These are phyloP conservation scores for Ptychodera flava DNA, from an alignment of 35 echinoderm and acorn worm species.

Conservation along the genomic window DNA sequence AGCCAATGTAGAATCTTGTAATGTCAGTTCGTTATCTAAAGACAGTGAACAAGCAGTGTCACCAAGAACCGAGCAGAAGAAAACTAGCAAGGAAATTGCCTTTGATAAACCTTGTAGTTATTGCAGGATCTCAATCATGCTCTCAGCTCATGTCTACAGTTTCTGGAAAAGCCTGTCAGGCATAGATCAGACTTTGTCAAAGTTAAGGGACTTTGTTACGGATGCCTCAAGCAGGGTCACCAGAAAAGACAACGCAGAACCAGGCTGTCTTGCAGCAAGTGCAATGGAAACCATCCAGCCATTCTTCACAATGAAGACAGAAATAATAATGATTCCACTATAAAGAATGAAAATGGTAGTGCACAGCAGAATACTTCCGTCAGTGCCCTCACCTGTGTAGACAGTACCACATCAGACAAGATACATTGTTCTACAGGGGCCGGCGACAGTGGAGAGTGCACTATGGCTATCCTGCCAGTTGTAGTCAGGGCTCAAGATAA, in stretches of 20 bases:
- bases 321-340: background rate
- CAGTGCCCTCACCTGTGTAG: background rate
- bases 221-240: background rate
- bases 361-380: background rate
- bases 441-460: too few species aligned
- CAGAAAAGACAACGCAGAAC: background rate
- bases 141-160: too few species aligned
- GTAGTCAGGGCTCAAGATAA: background rate
- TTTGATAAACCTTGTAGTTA: too few species aligned
- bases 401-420: too few species aligned
- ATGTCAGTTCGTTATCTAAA: background rate
- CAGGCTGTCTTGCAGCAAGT: background rate
- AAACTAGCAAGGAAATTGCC: too few species aligned
- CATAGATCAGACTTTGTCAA: background rate
- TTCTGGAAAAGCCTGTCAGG: too few species aligned
- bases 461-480: background rate
- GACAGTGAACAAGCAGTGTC: background rate
- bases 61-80: too few species aligned
- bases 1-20: background rate
- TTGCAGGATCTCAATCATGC: too few species aligned
- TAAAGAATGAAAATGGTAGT: background rate
- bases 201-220: background rate
- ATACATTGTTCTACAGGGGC: too few species aligned
- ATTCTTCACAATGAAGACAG: background rate
- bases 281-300: background rate